Conservation (phyloP, 2,888 invertebrate species). For the Eumacrocentrus americanus region DNA sequence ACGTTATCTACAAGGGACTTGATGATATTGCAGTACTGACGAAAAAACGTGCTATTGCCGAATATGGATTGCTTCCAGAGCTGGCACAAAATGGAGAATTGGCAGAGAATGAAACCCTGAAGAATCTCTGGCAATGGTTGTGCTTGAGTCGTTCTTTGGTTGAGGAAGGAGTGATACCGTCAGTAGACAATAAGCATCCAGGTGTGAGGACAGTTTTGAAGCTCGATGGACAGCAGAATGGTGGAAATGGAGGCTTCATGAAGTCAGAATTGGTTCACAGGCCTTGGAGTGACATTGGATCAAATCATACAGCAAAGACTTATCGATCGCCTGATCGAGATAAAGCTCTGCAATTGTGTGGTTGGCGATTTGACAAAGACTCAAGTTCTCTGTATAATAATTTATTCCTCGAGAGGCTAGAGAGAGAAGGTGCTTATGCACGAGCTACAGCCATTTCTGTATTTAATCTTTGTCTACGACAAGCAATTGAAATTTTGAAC, state of each 20-base stretch:
- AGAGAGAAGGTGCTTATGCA: constrained; percentile 75
- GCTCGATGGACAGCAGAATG: constrained; percentile 63
- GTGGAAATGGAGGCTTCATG: constrained; percentile 54
- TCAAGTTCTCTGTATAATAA: constrained; percentile 63
- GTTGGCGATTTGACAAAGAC: constrained; percentile 86
- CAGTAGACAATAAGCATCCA: constrained; percentile 69
- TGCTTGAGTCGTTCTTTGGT: constrained; percentile 74
- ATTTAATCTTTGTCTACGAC: constrained; percentile 83
- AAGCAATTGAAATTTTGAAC: constrained; percentile 85
- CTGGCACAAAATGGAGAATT: constrained; percentile 80
- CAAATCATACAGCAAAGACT: constrained; percentile 64
- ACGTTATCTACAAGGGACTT: constrained; percentile 65
- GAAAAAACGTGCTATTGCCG: constrained; percentile 72
- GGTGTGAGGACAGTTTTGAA: constrained; percentile 67
- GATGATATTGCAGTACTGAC: constrained; percentile 78
- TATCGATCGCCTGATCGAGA: constrained; percentile 72
- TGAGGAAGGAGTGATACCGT: constrained; percentile 70
- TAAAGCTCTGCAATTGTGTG: constrained; percentile 84
- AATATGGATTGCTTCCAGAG: constrained; percentile 82
- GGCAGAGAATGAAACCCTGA: constrained; percentile 75
- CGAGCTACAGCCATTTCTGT: constrained; percentile 91
- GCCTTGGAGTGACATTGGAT: constrained; percentile 72
- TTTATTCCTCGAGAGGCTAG: constrained; percentile 70
- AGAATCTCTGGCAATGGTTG: constrained; percentile 85
- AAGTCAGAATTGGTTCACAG: constrained; percentile 70